phyloP scores from a whole-genome alignment of 2,888 invertebrate genomes.

The Bellardia bayeri region DNA sequence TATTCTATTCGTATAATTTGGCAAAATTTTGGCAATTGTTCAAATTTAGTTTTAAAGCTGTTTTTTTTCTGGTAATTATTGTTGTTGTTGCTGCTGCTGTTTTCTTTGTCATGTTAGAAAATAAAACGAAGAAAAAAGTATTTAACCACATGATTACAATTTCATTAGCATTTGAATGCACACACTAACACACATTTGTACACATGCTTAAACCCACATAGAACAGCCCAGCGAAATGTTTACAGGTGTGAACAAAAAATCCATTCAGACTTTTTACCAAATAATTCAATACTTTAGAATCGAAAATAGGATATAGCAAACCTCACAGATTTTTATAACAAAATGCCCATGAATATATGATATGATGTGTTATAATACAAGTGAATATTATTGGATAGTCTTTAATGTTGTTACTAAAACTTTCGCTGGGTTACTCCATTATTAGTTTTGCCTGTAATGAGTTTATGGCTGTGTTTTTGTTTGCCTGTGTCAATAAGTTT shows the following conservation, averaged over 20 bases:
- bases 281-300: not conserved
- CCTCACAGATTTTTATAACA: too few relatives aligned
- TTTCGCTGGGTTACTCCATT: constrained; percentile 32
- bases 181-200: constrained; percentile 6
- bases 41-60: constrained; percentile 69
- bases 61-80: not conserved
- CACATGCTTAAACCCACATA: constrained; percentile 6
- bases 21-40: constrained; percentile 73
- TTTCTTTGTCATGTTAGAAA: constrained; percentile 22
- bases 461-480: constrained; percentile 48
- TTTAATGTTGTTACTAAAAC: not conserved
- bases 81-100: not conserved
- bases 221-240: constrained; percentile 8
- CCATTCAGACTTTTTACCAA: too few relatives aligned
- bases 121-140: constrained; percentile 69
- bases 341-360: too few relatives aligned
- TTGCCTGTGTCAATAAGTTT: constrained; percentile 55
- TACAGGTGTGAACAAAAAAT: not conserved
- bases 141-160: constrained; percentile 74
- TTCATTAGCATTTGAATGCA: constrained; percentile 60
- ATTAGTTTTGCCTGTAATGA: constrained; percentile 10
- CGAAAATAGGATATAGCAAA: not conserved
- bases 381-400: too few relatives aligned
- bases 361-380: too few relatives aligned
- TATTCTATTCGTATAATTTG: constrained; percentile 61